Evolutionary conservation across 2,888 invertebrate genomes (phyloP).

Genomic region (Leuctra nigra): DNA sequence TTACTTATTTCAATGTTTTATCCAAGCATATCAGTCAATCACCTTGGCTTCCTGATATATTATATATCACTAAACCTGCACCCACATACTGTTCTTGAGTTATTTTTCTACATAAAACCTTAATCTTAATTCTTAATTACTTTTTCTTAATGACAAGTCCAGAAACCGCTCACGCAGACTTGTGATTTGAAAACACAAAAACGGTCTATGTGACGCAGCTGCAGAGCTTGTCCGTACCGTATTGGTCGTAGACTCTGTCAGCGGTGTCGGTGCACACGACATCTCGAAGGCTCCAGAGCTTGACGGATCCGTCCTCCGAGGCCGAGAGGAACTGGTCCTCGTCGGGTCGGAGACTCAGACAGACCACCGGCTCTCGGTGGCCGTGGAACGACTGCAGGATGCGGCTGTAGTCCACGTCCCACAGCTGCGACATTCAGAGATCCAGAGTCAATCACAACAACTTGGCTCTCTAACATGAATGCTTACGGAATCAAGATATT

Average conservation of each 20-base stretch:
- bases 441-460: too few relatives aligned
- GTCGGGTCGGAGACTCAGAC: conserved; percentile 48
- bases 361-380: conserved; percentile 43
- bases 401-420: conserved; percentile 46
- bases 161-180: too few relatives aligned
- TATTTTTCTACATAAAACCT: too few relatives aligned
- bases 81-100: too few relatives aligned
- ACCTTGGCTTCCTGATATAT: too few relatives aligned
- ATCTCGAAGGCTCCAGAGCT: conserved; percentile 49
- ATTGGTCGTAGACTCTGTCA: background rate
- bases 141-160: too few relatives aligned
- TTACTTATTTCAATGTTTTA: too few relatives aligned
- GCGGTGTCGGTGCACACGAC: background rate
- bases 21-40: too few relatives aligned
- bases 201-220: background rate
- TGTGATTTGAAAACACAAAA: background rate
- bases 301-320: conserved; percentile 49
- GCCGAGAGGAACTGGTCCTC: conserved; percentile 53
- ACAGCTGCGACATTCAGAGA: conserved; percentile 50
- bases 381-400: conserved; percentile 43
- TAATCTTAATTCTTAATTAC: too few relatives aligned
- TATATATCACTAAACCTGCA: too few relatives aligned
- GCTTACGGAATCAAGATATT: too few relatives aligned
- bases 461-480: too few relatives aligned
- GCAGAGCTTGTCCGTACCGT: background rate